phyloP scores from a whole-genome alignment of 35 echinoderm and acorn worm species.

The Stichopus chloronotus region DNA sequence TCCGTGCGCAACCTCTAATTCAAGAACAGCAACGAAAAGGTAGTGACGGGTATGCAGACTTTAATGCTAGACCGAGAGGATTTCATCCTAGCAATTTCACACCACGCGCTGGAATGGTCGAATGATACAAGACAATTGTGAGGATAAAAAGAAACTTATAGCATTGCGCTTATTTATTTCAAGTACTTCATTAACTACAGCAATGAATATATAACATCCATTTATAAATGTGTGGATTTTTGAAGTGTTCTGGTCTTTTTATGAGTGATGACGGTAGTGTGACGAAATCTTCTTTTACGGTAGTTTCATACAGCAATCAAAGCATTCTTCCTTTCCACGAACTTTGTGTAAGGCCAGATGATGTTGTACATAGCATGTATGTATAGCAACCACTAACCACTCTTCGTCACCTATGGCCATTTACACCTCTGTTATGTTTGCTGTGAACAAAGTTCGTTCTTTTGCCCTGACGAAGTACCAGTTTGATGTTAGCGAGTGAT shows the following conservation, averaged over 20 bases:
- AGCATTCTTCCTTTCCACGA: not conserved
- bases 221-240: constrained; percentile 7
- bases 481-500: constrained; percentile 31
- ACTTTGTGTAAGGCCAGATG: not conserved
- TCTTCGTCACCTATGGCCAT: not conserved
- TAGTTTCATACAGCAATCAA: constrained; percentile 8
- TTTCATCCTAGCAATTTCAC: constrained; percentile 54
- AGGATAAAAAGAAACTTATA: constrained; percentile 9
- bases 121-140: not conserved
- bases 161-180: constrained; percentile 30
- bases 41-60: constrained; percentile 34
- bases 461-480: not conserved
- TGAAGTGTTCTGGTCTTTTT: constrained; percentile 34
- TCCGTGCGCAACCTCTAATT: constrained; percentile 31
- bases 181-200: not conserved
- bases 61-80: constrained; percentile 51
- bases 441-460: constrained; percentile 20
- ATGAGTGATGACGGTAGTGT: constrained; percentile 26
- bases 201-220: constrained; percentile 15
- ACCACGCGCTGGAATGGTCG: constrained; percentile 38
- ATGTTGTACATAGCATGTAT: constrained; percentile 54
- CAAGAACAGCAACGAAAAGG: constrained; percentile 33
- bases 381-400: constrained; percentile 24
- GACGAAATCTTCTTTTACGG: constrained; percentile 5
- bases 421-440: constrained; percentile 4